A percentile compares a stretch with the other conserved stretches of the same genome.
phyloP scores from a whole-genome alignment of 2,888 invertebrate species.

The Trilocha varians region DNA sequence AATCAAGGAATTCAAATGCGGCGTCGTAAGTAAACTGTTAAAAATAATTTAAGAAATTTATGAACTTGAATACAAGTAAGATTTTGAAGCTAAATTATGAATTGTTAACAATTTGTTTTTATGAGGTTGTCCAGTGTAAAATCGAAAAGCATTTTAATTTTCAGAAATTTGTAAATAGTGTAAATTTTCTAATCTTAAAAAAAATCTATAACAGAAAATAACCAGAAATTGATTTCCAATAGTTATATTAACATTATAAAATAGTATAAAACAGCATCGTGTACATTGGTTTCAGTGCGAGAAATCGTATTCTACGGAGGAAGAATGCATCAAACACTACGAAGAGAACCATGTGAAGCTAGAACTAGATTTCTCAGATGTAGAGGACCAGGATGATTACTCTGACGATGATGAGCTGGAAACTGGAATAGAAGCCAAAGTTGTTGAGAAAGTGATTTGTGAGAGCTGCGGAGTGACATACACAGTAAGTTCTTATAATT shows the following conservation, averaged over 20 bases:
- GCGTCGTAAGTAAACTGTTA: slow-evolving; percentile 22
- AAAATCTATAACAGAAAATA: no score
- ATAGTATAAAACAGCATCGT: no score
- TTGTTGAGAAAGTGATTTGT: slow-evolving; percentile 1
- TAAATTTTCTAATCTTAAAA: no score
- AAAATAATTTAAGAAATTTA: neutral
- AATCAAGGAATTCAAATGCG: slow-evolving; percentile 31
- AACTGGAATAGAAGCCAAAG: slow-evolving; percentile 1
- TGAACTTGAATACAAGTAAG: no score
- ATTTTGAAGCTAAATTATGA: no score
- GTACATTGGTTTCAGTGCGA: slow-evolving; percentile 27
- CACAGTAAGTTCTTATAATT: neutral
- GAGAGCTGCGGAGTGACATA: slow-evolving; percentile 2
- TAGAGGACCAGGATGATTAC: neutral
- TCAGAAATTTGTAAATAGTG: no score
- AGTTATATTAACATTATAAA: no score
- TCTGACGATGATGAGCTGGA: slow-evolving; percentile 3
- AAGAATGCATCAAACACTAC: slow-evolving; percentile 24
- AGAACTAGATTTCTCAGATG: slow-evolving; percentile 9
- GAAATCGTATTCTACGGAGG: slow-evolving; percentile 16
- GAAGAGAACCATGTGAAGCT: slow-evolving; percentile 19
- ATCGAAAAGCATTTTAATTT: no score
- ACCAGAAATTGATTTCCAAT: no score
- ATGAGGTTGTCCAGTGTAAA: no score
- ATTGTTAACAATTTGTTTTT: no score